These are phyloP conservation scores for Blastomussa wellsi DNA, from an alignment of 92 coral and sea anemone genomes.

Conservation along the genomic window DNA sequence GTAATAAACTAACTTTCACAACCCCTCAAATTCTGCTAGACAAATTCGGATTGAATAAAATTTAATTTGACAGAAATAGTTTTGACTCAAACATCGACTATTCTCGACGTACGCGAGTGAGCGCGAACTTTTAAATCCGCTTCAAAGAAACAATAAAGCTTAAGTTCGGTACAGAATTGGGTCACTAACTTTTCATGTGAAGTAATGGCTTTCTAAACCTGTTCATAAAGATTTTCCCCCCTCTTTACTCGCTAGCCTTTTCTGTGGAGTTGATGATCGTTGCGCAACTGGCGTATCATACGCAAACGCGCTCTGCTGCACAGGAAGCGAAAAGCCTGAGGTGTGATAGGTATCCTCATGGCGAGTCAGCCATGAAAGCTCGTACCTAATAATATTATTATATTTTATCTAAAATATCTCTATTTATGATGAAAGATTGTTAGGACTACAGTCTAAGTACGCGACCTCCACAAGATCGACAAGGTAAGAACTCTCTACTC, in stretches of 20 bases:
- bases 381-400: neutral
- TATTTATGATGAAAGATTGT: neutral
- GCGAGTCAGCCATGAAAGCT: neutral
- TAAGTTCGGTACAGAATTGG: neutral
- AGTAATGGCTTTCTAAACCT: neutral
- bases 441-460: slow-evolving; percentile 47
- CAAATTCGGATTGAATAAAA: neutral
- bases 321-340: neutral
- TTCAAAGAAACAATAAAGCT: too few relatives aligned
- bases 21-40: neutral
- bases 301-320: too few relatives aligned
- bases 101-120: neutral
- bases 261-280: neutral
- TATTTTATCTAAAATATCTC: slow-evolving; percentile 15
- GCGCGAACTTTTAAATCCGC: too few relatives aligned
- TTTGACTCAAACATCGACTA: neutral
- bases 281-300: too few relatives aligned
- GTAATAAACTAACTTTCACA: neutral
- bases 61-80: neutral
- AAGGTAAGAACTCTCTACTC: slow-evolving; percentile 75
- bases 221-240: neutral
- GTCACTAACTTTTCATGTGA: neutral
- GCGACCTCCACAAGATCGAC: slow-evolving; percentile 67
- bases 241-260: neutral
- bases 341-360: neutral